phyloP scores from a whole-genome alignment of 2,888 invertebrate species.

The Scelioninae gen. 1 region DNA sequence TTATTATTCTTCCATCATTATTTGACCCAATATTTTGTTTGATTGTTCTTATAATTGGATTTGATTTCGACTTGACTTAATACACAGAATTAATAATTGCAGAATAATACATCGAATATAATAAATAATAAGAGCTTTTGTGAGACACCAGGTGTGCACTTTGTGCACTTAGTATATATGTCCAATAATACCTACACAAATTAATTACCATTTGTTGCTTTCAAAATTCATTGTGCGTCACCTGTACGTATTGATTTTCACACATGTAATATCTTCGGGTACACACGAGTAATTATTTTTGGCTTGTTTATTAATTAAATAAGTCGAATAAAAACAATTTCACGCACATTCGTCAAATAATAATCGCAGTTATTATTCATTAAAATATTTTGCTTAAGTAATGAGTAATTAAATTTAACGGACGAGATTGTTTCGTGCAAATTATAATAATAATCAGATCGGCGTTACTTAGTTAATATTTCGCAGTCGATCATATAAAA shows the following conservation, averaged over 20 bases:
- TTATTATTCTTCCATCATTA: too few relatives aligned
- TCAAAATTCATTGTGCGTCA: constrained; percentile 3
- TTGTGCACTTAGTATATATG: not conserved
- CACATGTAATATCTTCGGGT: not conserved
- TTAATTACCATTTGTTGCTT: constrained; percentile 12
- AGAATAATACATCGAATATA: constrained; percentile 16
- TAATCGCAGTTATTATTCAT: not conserved
- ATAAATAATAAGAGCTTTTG: constrained; percentile 7
- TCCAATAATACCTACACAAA: not conserved
- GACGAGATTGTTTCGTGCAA: constrained; percentile 1
- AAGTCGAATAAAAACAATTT: too few relatives aligned
- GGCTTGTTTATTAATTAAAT: too few relatives aligned
- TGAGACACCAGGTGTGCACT: not conserved
- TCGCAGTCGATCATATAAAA: constrained; percentile 23
- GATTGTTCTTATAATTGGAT: not conserved
- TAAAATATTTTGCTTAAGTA: not conserved
- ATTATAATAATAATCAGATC: not conserved
- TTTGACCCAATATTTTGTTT: not conserved
- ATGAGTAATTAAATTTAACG: constrained; percentile 15
- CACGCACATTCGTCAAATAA: too few relatives aligned
- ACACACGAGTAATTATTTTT: not conserved
- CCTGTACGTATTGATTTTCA: not conserved
- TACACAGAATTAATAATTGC: not conserved
- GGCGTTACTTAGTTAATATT: constrained; percentile 15
- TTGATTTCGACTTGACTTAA: not conserved